Evolutionary conservation across 2,797 vertebrate species (phyloP).

Genomic region (Xiphophorus birchmanni): DNA sequence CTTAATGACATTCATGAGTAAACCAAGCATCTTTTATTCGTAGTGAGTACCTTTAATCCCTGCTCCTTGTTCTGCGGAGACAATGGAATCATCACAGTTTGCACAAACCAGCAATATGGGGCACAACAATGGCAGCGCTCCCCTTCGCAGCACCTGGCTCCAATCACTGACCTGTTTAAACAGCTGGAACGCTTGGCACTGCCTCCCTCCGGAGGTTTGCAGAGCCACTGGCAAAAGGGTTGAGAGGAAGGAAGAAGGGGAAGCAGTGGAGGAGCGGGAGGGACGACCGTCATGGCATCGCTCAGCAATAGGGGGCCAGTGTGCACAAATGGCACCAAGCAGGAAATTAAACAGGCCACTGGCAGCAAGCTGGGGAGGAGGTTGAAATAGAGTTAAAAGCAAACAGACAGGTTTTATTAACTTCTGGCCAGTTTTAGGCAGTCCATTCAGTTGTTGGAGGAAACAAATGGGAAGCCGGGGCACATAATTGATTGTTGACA

Average conservation of each 20-base stretch:
- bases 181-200: constrained; percentile 74
- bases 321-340: constrained; percentile 62
- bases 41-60: constrained; percentile 20
- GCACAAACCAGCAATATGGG: constrained; percentile 53
- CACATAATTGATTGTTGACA: constrained; percentile 37
- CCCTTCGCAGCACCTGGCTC: constrained; percentile 46
- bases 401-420: constrained; percentile 44
- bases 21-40: constrained; percentile 13
- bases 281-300: constrained; percentile 21
- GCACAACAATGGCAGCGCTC: constrained; percentile 55
- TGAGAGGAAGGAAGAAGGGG: constrained; percentile 57
- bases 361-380: constrained; percentile 52
- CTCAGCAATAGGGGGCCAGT: constrained; percentile 53
- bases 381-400: constrained; percentile 48
- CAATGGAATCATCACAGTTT: constrained; percentile 30
- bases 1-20: not conserved
- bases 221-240: constrained; percentile 58
- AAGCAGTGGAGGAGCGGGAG: constrained; percentile 21
- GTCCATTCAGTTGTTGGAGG: constrained; percentile 18
- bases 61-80: constrained; percentile 17
- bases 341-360: constrained; percentile 63
- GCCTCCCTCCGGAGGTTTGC: constrained; percentile 68
- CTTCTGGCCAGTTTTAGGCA: constrained; percentile 20
- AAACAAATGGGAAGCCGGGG: constrained; percentile 28
- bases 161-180: constrained; percentile 76